phyloP scores from a whole-genome alignment of 2,113 vertebrate genomes.

The Chaenogobius annularis region DNA sequence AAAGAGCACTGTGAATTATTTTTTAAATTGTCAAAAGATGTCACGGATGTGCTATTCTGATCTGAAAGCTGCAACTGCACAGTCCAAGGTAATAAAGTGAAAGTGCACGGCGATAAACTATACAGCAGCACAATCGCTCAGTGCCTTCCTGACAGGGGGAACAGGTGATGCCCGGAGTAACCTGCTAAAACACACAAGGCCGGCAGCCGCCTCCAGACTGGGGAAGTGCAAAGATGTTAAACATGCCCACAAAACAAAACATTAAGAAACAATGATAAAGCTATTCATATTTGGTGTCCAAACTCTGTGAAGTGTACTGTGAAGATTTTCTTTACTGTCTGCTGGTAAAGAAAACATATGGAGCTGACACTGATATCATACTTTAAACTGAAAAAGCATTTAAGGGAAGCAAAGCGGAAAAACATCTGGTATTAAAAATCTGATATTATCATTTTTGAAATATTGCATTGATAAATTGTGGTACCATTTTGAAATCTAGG shows the following conservation, averaged over 20 bases:
- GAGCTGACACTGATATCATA: conserved; percentile 42
- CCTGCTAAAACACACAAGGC: conserved; percentile 36
- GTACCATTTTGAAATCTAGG: conserved; percentile 67
- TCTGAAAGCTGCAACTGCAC: conserved; percentile 10
- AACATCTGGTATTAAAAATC: no score
- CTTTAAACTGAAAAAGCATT: conserved; percentile 51
- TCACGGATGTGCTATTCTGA: conserved; percentile 15
- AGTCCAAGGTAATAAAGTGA: conserved; percentile 34
- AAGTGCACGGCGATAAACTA: conserved; percentile 23
- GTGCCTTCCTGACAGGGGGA: conserved; percentile 31
- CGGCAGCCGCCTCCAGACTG: conserved; percentile 14
- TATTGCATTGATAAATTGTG: conserved; percentile 66
- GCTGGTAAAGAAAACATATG: conserved; percentile 55
- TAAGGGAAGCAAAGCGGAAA: conserved; percentile 14
- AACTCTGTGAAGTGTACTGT: conserved; percentile 1
- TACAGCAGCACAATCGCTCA: conserved; percentile 23
- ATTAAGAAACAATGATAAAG: neutral
- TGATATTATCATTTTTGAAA: conserved; percentile 53
- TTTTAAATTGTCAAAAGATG: no score
- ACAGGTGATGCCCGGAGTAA: conserved; percentile 40
- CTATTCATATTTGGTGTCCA: neutral
- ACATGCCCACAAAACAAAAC: conserved; percentile 3
- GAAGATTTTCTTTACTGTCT: conserved; percentile 50
- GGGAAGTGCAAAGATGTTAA: conserved; percentile 2
- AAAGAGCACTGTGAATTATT: no score